phyloP scores from a whole-genome alignment of 2,888 invertebrate genomes.

The Mythimna lalbum region DNA sequence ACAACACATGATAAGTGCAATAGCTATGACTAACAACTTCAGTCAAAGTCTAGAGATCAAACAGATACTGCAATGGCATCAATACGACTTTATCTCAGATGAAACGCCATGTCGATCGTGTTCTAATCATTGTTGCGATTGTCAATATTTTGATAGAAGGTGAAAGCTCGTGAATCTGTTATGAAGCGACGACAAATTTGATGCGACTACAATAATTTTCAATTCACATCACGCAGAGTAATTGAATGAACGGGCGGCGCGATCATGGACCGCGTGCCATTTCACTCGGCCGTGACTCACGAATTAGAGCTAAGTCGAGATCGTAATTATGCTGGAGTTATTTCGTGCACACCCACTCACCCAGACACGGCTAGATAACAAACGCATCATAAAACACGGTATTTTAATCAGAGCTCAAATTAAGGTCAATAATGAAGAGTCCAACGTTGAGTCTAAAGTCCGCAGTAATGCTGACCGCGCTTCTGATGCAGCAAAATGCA shows the following conservation, averaged over 20 bases:
- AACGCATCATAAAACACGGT: constrained; percentile 78
- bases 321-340: constrained; percentile 86
- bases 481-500: constrained; percentile 48
- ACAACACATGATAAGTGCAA: constrained; percentile 72
- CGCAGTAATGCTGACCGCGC: constrained; percentile 51
- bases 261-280: constrained; percentile 84
- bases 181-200: constrained; percentile 76
- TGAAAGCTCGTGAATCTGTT: constrained; percentile 77
- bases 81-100: constrained; percentile 70
- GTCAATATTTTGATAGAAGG: constrained; percentile 76
- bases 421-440: constrained; percentile 77
- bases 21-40: constrained; percentile 66
- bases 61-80: constrained; percentile 32
- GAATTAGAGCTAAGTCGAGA: constrained; percentile 88
- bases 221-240: constrained; percentile 85
- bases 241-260: constrained; percentile 82
- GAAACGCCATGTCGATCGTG: constrained; percentile 70
- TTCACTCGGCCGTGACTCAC: constrained; percentile 89
- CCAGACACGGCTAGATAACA: constrained; percentile 72
- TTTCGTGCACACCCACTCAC: constrained; percentile 85
- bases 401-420: constrained; percentile 82
- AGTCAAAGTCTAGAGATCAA: constrained; percentile 73
- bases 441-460: constrained; percentile 60
- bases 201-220: constrained; percentile 76
- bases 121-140: constrained; percentile 66